phyloP scores from a whole-genome alignment of 2,113 vertebrate genomes.

The Trachemys scripta region DNA sequence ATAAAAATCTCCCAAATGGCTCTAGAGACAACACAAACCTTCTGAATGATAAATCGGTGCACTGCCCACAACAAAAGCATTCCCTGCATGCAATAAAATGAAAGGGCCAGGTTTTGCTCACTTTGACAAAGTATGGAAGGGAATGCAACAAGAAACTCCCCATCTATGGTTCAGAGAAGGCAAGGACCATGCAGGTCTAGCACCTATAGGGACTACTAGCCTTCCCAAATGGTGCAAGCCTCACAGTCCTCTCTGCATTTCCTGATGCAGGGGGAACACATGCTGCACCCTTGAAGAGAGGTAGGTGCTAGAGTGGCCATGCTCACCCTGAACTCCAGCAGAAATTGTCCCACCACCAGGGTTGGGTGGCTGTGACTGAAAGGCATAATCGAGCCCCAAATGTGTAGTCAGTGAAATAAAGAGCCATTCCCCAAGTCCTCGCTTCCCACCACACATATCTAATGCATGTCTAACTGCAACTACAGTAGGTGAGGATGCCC shows the following conservation, averaged over 20 bases:
- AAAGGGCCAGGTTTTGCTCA: conserved; percentile 1
- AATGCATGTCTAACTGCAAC: neutral
- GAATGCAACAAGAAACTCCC: fast-evolving
- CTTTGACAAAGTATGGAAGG: neutral
- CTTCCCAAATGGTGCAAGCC: neutral
- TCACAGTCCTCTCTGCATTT: neutral
- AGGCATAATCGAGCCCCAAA: neutral
- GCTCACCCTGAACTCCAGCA: neutral
- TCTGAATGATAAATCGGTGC: conserved; percentile 41
- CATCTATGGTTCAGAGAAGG: fast-evolving
- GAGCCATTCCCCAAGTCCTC: neutral
- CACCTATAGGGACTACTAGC: neutral
- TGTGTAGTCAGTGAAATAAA: neutral
- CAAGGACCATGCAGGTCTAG: neutral
- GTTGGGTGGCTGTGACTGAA: neutral
- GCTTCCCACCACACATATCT: neutral
- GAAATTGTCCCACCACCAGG: neutral
- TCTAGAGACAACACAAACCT: conserved; percentile 18
- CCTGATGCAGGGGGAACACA: neutral
- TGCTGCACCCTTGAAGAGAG: neutral
- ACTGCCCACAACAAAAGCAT: conserved; percentile 22
- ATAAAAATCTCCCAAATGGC: conserved; percentile 48
- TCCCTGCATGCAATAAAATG: conserved; percentile 1
- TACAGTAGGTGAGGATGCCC: neutral
- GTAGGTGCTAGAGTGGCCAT: neutral